These are phyloP conservation scores for Neopipo cinnamomea DNA, from an alignment of 2,113 vertebrate genomes.

Conservation along the genomic window DNA sequence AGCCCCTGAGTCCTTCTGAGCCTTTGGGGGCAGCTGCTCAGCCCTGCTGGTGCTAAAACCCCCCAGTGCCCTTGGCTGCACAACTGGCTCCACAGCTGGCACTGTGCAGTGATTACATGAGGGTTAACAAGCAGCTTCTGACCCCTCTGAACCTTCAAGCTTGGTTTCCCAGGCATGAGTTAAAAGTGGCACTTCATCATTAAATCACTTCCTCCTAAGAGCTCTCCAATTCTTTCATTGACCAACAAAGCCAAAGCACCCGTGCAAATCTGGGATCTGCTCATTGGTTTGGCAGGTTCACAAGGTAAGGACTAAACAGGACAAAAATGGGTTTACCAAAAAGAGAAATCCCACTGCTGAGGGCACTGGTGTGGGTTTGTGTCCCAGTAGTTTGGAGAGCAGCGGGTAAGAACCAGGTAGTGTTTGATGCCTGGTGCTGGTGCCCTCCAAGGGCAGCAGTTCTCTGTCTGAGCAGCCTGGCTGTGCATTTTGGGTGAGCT, in stretches of 20 bases:
- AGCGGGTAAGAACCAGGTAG: background rate
- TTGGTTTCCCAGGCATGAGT: background rate
- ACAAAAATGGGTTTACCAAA: background rate
- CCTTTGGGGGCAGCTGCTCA: background rate
- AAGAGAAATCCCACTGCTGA: background rate
- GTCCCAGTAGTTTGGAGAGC: too few species aligned
- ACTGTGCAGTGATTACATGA: background rate
- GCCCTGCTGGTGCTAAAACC: accelerated
- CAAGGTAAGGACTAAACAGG: background rate
- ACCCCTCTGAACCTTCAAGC: background rate
- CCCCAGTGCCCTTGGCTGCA: accelerated
- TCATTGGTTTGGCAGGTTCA: too few species aligned
- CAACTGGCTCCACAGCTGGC: accelerated
- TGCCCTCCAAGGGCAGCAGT: background rate
- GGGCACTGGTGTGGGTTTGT: too few species aligned
- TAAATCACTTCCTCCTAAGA: background rate
- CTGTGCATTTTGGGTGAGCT: background rate
- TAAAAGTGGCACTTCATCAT: background rate
- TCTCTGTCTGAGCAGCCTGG: too few species aligned
- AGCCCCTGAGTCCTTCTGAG: background rate
- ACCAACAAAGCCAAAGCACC: background rate
- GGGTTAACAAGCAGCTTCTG: background rate
- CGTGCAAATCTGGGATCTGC: too few species aligned
- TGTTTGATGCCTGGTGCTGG: background rate
- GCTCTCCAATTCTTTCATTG: background rate